Evolutionary conservation across 2,797 vertebrate species (phyloP), one percentile per base, ranked within the genome.

Genomic region (Tenualosa ilisha): DNA sequence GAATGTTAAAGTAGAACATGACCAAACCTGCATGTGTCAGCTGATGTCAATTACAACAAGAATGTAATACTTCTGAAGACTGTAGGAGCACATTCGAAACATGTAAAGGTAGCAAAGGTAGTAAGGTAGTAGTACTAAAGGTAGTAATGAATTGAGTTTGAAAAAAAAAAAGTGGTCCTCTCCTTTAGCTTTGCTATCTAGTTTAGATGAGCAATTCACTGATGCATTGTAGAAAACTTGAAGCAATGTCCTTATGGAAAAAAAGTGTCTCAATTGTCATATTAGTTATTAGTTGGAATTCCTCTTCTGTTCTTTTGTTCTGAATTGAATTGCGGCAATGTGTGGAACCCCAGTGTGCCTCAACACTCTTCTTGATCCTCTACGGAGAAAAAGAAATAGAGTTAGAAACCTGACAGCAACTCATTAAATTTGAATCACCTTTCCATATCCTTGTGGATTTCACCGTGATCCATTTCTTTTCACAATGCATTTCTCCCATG

Each of bases 401-500:
- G 88, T 88, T 85, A 84, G 87, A 88, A 89, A 85, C 54, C 49
- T 86, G 89, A 91, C 91, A 91, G 87, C 86, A 85, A 88, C 85
- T 90, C 87, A 93, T 94, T 92, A 89, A 88, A 93, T 88, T 92
- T 93, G 87, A 93, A 94, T 92, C 85, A 91, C 86, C 86, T 91
- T 88, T 91, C 87, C 89, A 88, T 91, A 90, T 91, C 89, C 87
- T 87, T 68, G 49, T 87, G 87, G 86, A 91, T 93, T 93, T 93
- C 31, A 22, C 87, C 31, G 51, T 86, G 86, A 91, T 93, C 86
- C 84, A 89, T 89, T 91, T 89, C 88, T 89, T 92, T 91, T 89
- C 61, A 43, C 87, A 86, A 92, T 89, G 84, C 88, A 91, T 91
- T 91, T 89, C 22, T 91, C 89, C 87, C 85, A 43, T 91, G 89